These are phyloP conservation scores for Clepsis dumicolana DNA, from an alignment of 2,888 invertebrate species.

Conservation along the genomic window DNA sequence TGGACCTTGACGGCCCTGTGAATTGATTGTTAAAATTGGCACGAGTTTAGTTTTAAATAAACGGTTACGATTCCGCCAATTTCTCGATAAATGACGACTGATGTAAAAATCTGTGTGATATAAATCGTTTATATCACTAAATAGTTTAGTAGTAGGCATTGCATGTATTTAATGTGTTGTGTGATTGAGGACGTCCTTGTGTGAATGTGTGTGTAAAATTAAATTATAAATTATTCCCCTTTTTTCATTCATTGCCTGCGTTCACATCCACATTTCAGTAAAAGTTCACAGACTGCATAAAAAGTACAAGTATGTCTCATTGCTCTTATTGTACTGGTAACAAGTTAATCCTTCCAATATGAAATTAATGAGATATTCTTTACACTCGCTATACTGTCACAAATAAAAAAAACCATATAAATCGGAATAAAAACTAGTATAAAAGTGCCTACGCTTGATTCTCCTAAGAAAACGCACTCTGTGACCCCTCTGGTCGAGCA, in stretches of 20 bases:
- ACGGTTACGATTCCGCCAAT: slow-evolving; percentile 71
- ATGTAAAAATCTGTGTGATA: slow-evolving; percentile 83
- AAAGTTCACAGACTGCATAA: background rate
- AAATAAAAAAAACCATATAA: no score
- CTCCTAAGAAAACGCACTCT: no score
- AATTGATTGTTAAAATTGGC: slow-evolving; percentile 64
- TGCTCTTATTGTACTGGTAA: no score
- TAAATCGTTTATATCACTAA: slow-evolving; percentile 78
- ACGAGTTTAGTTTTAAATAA: slow-evolving; percentile 56
- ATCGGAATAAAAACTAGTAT: no score
- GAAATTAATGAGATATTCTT: no score
- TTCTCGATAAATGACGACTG: slow-evolving; percentile 80
- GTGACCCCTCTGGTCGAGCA: no score
- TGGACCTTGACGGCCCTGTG: slow-evolving; percentile 43
- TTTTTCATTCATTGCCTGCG: slow-evolving; percentile 47
- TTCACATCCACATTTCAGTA: slow-evolving; percentile 43
- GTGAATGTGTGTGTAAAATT: slow-evolving; percentile 81
- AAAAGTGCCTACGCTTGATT: no score
- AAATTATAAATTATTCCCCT: slow-evolving; percentile 59
- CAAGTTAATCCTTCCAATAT: no score
- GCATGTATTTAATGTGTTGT: slow-evolving; percentile 77
- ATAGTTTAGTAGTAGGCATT: slow-evolving; percentile 73
- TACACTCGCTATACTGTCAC: no score
- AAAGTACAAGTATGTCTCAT: no score
- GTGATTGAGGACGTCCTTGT: slow-evolving; percentile 85